Evolutionary conservation across 2,113 vertebrate species (phyloP).

Genomic region (Boulengeromyrus knoepffleri): DNA sequence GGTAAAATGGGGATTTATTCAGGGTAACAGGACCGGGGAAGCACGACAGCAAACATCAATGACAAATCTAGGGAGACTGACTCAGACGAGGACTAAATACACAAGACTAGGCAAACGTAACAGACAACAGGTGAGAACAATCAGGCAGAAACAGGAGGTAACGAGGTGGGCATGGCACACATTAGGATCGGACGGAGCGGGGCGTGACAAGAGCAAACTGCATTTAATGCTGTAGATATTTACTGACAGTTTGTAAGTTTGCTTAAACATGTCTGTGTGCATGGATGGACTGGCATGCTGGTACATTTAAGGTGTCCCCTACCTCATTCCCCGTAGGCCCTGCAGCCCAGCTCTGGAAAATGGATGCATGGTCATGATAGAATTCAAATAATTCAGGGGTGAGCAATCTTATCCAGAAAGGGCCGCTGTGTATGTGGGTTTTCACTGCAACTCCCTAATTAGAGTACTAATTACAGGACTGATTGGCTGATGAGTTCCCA

Average conservation of each 20-base stretch:
- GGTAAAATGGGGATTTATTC: too few relatives aligned
- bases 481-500: background rate
- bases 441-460: background rate
- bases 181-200: too few relatives aligned
- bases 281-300: background rate
- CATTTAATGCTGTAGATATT: background rate
- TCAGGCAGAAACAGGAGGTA: too few relatives aligned
- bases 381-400: background rate
- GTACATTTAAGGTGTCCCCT: background rate
- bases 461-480: background rate
- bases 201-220: background rate
- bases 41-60: too few relatives aligned
- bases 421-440: background rate
- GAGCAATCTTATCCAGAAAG: background rate
- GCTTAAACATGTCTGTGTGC: background rate
- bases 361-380: background rate
- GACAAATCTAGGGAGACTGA: too few relatives aligned
- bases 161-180: too few relatives aligned
- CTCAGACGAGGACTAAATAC: too few relatives aligned
- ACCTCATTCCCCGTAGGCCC: background rate
- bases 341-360: background rate
- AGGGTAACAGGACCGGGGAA: too few relatives aligned
- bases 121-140: too few relatives aligned
- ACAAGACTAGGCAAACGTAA: too few relatives aligned
- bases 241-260: background rate